These are phyloP conservation scores for Hiodon alosoides DNA, from an alignment of 2,113 vertebrate genomes.

Conservation along the genomic window DNA sequence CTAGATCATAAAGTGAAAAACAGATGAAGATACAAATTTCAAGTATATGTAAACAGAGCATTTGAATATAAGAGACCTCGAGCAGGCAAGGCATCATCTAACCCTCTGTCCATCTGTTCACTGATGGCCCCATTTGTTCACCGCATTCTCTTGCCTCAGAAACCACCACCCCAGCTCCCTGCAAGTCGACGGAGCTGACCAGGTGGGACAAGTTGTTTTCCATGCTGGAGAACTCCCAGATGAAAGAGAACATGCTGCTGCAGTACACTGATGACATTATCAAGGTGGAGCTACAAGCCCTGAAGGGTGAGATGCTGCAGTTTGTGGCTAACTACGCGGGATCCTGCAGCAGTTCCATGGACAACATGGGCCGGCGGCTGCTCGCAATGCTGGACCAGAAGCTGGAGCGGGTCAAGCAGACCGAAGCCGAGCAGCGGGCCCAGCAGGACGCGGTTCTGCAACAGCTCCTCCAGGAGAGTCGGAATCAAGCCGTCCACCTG, in stretches of 20 bases:
- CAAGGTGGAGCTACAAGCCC: constrained; percentile 68
- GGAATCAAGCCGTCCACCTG: constrained; percentile 55
- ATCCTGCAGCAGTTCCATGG: constrained; percentile 45
- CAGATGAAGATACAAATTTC: no score
- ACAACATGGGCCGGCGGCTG: constrained; percentile 50
- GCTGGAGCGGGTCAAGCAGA: constrained; percentile 42
- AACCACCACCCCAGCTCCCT: constrained; percentile 51
- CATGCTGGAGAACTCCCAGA: constrained; percentile 95
- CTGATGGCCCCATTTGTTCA: neutral
- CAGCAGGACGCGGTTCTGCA: constrained; percentile 50
- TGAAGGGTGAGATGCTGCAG: constrained; percentile 72
- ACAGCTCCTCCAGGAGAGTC: constrained; percentile 54
- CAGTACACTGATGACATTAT: constrained; percentile 74
- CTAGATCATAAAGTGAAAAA: no score
- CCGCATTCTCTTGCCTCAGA: constrained; percentile 16
- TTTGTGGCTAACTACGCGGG: constrained; percentile 52
- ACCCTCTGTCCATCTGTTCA: neutral
- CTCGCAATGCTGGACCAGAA: constrained; percentile 51
- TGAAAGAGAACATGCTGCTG: constrained; percentile 89
- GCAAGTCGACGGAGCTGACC: constrained; percentile 63
- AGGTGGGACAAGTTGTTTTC: constrained; percentile 95
- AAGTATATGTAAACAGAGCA: no score
- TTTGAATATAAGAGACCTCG: no score
- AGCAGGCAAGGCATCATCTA: neutral
- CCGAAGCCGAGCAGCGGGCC: constrained; percentile 26